Evolutionary conservation across 2,797 vertebrate species (phyloP).

Genomic region (Tangara arthus): DNA sequence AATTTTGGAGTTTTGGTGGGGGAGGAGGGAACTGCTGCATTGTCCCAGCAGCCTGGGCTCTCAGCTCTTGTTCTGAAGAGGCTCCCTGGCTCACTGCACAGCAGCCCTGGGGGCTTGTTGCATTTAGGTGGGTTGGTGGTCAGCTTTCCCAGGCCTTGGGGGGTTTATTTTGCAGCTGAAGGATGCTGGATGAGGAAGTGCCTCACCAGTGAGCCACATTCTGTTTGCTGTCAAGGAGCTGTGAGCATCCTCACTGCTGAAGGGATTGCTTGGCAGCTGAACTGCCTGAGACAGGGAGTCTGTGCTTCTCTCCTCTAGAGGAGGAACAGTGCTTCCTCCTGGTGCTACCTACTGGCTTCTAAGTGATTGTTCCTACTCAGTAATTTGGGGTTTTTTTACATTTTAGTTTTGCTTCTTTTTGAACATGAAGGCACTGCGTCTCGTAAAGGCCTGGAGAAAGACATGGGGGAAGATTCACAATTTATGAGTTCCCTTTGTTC

Average conservation of each 20-base stretch:
- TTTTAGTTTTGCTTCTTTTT: neutral
- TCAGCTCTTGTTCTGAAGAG: accelerated
- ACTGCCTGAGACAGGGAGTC: neutral
- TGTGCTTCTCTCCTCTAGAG: neutral
- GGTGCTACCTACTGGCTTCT: neutral
- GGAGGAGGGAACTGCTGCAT: neutral
- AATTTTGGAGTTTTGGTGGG: neutral
- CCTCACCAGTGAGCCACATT: neutral
- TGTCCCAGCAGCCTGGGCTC: neutral
- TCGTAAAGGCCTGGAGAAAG: neutral
- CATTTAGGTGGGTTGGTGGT: neutral
- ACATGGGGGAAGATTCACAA: neutral
- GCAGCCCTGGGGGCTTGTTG: neutral
- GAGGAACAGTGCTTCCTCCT: neutral
- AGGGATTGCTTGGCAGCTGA: constrained; percentile 2
- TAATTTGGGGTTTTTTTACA: neutral
- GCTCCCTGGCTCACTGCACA: accelerated
- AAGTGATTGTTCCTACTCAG: neutral
- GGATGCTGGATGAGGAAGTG: neutral
- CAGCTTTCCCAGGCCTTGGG: neutral
- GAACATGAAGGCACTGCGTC: neutral
- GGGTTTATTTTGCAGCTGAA: neutral
- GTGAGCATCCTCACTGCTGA: neutral
- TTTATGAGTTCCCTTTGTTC: neutral
- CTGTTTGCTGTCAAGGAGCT: neutral